Percentiles rank a stretch among this genome's conserved stretches.
Evolutionary conservation across 2,113 vertebrate genomes (phyloP).

Genomic region (Mustela lutreola): DNA sequence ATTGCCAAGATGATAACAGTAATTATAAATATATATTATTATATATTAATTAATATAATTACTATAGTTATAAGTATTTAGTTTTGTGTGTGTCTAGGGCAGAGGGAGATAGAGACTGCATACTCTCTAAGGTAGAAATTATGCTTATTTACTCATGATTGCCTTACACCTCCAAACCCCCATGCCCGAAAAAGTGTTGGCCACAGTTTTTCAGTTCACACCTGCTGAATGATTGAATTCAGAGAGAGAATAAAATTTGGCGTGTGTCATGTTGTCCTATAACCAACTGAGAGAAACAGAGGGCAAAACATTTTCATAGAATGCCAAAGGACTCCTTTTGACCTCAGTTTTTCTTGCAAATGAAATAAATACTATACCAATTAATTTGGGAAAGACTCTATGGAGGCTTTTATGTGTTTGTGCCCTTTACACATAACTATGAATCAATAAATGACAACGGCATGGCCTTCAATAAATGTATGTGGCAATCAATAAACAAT

Average conservation of each 20-base stretch:
- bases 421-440: background rate
- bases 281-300: background rate
- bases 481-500: background rate
- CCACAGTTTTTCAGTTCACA: background rate
- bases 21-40: background rate
- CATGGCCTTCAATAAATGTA: background rate
- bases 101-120: background rate
- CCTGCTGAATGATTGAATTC: background rate
- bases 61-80: background rate
- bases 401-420: background rate
- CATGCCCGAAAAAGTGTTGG: background rate
- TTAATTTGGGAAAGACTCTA: background rate
- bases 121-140: background rate
- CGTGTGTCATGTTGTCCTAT: background rate
- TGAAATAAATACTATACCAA: background rate
- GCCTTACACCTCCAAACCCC: background rate
- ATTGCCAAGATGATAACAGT: background rate
- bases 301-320: background rate
- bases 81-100: background rate
- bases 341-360: background rate
- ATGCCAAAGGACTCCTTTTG: background rate
- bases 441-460: background rate
- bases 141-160: background rate
- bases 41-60: background rate
- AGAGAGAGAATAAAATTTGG: background rate